Evolutionary conservation across 2,888 invertebrate genomes (phyloP).

Genomic region (Byasa hedistus): DNA sequence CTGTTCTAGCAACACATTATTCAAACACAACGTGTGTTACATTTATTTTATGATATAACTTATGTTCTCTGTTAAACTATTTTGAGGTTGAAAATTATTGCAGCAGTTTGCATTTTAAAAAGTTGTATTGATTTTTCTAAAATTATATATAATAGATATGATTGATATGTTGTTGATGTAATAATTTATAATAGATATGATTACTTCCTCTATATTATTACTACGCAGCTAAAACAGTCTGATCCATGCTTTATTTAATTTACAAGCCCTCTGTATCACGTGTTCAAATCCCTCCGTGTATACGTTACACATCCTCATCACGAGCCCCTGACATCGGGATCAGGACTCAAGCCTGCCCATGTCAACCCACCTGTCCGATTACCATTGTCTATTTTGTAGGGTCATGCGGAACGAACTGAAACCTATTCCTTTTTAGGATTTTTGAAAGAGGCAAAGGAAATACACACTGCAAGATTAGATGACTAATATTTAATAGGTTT

Average conservation of each 20-base stretch:
- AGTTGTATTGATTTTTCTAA: no score
- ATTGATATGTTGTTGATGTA: no score
- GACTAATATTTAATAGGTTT: constrained; percentile 53
- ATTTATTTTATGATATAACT: no score
- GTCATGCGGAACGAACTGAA: constrained; percentile 68
- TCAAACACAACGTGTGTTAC: no score
- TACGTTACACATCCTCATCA: constrained; percentile 26
- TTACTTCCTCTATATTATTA: neutral
- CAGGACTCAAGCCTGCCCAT: constrained; percentile 45
- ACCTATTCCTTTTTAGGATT: constrained; percentile 72
- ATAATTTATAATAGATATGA: no score
- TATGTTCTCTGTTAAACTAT: no score
- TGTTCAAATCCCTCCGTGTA: constrained; percentile 22
- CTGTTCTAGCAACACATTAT: no score
- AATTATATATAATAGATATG: no score
- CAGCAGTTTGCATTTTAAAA: no score
- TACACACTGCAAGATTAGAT: constrained; percentile 63
- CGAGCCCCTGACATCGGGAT: constrained; percentile 21
- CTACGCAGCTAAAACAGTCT: neutral
- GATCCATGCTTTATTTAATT: constrained; percentile 34
- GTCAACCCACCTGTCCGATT: constrained; percentile 77
- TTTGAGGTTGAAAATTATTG: no score
- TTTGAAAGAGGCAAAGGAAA: constrained; percentile 68
- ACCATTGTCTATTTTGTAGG: constrained; percentile 72
- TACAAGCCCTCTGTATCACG: constrained; percentile 31